A percentile compares a stretch with the other conserved stretches of the same genome.
These are phyloP conservation scores for Balaeniceps rex DNA, from an alignment of 2,113 vertebrate species.

Conservation along the genomic window DNA sequence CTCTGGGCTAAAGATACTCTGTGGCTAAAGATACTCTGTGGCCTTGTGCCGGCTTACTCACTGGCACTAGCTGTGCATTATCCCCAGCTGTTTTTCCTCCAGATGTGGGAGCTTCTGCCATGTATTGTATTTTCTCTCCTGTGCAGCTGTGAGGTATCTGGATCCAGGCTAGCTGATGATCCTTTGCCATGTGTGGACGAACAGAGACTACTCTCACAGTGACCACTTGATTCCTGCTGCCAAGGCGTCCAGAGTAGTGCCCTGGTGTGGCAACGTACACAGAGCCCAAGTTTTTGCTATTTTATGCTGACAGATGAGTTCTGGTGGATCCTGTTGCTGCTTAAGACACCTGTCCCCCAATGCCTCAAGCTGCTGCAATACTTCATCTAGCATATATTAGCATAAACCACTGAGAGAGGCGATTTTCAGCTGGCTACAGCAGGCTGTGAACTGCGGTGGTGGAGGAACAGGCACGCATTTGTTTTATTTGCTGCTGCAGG, in stretches of 20 bases:
- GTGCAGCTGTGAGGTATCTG: neutral
- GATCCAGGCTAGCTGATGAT: neutral
- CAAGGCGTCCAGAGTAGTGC: neutral
- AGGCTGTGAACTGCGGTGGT: neutral
- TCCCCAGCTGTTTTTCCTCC: neutral
- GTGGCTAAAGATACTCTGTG: neutral
- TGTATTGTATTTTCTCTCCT: neutral
- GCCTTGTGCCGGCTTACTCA: fast-evolving
- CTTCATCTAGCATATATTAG: neutral
- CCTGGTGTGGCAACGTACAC: fast-evolving
- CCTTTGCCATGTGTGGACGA: neutral
- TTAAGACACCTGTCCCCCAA: neutral
- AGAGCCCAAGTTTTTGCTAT: neutral
- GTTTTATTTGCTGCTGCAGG: neutral
- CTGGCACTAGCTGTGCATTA: neutral
- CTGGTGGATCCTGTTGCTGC: neutral
- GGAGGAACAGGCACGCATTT: neutral
- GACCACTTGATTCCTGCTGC: neutral
- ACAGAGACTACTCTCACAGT: neutral
- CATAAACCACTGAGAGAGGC: neutral
- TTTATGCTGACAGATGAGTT: neutral
- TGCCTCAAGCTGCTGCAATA: neutral
- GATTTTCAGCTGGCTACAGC: neutral
- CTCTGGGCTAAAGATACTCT: neutral
- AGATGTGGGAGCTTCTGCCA: neutral